Percentiles rank a stretch among this genome's conserved stretches.
Evolutionary conservation across 1,140 invertebrate species (phyloP).

Genomic region (Bombus breviceps): DNA sequence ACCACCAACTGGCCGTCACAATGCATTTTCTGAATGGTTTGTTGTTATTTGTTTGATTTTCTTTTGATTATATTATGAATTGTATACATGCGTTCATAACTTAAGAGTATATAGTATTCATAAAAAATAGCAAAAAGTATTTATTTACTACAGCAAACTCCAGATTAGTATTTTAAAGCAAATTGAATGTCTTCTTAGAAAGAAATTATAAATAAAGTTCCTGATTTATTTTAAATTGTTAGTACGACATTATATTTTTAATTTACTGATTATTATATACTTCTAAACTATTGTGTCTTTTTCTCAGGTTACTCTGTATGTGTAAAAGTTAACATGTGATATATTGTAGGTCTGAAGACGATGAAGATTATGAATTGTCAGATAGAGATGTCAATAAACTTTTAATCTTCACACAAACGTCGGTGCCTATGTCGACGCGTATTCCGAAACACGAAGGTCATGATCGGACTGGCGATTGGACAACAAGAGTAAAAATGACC

Average conservation of each 20-base stretch:
- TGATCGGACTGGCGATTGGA: conserved; percentile 93
- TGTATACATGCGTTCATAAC: not conserved
- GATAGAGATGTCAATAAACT: conserved; percentile 97
- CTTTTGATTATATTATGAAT: not conserved
- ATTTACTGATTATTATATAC: not conserved
- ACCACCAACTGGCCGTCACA: conserved; percentile 88
- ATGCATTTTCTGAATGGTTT: conserved; percentile 91
- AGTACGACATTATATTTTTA: not conserved
- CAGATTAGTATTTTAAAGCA: not conserved
- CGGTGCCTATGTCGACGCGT: conserved; percentile 78
- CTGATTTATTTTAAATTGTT: not conserved
- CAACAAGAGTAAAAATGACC: conserved; percentile 93
- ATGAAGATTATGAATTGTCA: conserved; percentile 93
- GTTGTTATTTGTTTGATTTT: conserved; percentile 26
- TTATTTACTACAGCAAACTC: not conserved
- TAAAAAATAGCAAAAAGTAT: not conserved
- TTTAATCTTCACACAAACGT: conserved; percentile 96
- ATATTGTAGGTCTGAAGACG: conserved; percentile 87
- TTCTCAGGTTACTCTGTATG: not conserved
- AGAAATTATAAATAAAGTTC: not conserved
- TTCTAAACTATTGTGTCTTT: not conserved
- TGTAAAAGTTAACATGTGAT: not conserved
- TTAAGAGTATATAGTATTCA: not conserved
- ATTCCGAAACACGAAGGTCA: conserved; percentile 93
- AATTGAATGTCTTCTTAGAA: not conserved